Evolutionary conservation across 2,113 vertebrate species (phyloP).

Genomic region (Daboia siamensis): DNA sequence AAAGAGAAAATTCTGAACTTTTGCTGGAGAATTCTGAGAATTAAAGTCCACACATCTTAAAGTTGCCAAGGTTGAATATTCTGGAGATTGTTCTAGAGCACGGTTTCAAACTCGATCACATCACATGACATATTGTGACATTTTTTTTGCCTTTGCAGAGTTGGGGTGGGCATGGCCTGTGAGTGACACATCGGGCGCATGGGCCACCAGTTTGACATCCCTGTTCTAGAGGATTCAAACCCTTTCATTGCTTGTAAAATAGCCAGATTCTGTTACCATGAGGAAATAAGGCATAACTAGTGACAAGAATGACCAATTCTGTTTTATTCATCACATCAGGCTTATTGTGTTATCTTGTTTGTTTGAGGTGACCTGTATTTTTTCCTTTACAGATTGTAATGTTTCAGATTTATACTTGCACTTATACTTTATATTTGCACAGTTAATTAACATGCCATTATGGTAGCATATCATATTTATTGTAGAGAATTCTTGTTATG

Average conservation of each 20-base stretch:
- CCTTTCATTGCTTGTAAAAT: not conserved
- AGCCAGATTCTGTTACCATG: not conserved
- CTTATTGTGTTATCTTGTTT: not conserved
- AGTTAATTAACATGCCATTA: not conserved
- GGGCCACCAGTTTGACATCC: too few relatives aligned
- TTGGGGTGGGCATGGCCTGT: too few relatives aligned
- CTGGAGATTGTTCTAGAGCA: not conserved
- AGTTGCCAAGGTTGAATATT: not conserved
- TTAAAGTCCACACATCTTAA: not conserved
- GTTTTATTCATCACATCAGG: not conserved
- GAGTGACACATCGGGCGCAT: too few relatives aligned
- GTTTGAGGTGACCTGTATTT: not conserved
- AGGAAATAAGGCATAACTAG: not conserved
- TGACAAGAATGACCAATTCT: not conserved
- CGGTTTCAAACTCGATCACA: too few relatives aligned
- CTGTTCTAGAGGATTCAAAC: not conserved
- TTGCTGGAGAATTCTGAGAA: too few relatives aligned
- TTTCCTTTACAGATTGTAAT: not conserved
- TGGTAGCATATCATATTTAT: not conserved
- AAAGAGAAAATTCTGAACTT: not conserved
- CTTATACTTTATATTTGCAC: not conserved
- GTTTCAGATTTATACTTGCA: not conserved
- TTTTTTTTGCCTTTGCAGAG: too few relatives aligned
- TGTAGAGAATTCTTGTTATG: not conserved
- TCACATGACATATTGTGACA: too few relatives aligned